These are phyloP conservation scores for Phylloscopus trochilus DNA, from an alignment of 2,113 vertebrate species.

Conservation along the genomic window DNA sequence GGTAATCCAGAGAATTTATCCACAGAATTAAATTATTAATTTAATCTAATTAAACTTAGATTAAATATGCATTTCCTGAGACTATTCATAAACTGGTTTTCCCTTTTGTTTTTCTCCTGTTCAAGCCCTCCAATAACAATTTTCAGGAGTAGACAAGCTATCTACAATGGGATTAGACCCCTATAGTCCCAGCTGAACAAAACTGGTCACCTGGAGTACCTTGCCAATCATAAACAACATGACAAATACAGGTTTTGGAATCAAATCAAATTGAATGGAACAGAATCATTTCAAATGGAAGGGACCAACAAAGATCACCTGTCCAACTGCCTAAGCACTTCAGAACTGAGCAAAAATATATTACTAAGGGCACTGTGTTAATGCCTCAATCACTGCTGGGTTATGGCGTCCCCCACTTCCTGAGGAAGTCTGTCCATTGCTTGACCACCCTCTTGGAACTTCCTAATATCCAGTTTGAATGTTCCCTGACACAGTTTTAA, in stretches of 20 bases:
- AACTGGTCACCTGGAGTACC: not conserved
- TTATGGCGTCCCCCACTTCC: not conserved
- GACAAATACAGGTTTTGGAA: not conserved
- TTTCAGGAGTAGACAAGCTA: not conserved
- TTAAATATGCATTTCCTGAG: not conserved
- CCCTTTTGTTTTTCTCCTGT: not conserved
- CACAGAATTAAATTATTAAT: no score
- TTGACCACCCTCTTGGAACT: not conserved
- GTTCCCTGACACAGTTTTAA: not conserved
- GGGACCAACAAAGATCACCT: not conserved
- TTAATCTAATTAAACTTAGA: no score
- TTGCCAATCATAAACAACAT: not conserved
- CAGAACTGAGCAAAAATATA: not conserved
- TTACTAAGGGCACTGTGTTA: not conserved
- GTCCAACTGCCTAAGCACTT: not conserved
- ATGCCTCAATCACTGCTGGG: not conserved
- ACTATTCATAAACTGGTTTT: not conserved
- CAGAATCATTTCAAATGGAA: not conserved
- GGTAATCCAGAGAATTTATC: not conserved
- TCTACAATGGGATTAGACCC: not conserved
- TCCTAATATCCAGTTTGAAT: not conserved
- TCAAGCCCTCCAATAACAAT: accelerated
- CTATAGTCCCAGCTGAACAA: not conserved
- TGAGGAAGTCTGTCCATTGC: not conserved
- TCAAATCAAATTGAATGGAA: not conserved